Evolutionary conservation across 2,888 invertebrate genomes (phyloP), one percentile per base, ranked within the genome.

Genomic region (Chironomus riparius): DNA sequence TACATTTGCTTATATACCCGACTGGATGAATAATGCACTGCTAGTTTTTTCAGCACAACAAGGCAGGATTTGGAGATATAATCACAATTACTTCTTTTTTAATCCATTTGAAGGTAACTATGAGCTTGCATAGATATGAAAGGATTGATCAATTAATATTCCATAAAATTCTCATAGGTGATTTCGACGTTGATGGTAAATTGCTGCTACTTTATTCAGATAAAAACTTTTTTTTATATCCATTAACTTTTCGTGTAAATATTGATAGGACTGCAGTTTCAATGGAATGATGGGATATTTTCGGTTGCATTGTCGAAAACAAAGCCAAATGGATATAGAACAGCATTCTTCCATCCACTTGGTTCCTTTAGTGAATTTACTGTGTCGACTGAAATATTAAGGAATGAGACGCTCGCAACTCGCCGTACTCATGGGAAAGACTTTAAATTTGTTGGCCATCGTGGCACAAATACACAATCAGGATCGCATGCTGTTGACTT

Each of bases 201-300:
- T 65, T 2, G 12, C 12, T 24, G 12, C 12, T 24, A 1, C n/a
- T 15, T 15, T 56, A 5, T 18, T 18, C 6, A 15, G 38, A 10
- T 38, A 28, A 62, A 68, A 4, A 15, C 10, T 7, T 47, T 7
- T 70, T 21, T 48, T 18, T 38, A 2, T 15, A 18, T 18, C 50
- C 13, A 56, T 56, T n/a, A 56, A 56, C 6, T 15, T n/a, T 15
- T 15, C 38, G 10, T 56, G 4, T 6, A 15, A 56, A 56, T 18
- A 56, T 56, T 62, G n/a, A 7, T 18, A 65, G 74, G 74, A 47
- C 21, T 74, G 18, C 68, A 68, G n/a, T 74, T 74, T 22, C 62
- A 62, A 80, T 93, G 92, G 93, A 89, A 88, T 78, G 93, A 93
- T 80, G 93, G 93, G 0, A 86, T 93, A 13, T 93, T 93, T 82